Evolutionary conservation across 2,797 vertebrate genomes (phyloP), one percentile per base, ranked within the genome.

Genomic region (Busarellus nigricollis): DNA sequence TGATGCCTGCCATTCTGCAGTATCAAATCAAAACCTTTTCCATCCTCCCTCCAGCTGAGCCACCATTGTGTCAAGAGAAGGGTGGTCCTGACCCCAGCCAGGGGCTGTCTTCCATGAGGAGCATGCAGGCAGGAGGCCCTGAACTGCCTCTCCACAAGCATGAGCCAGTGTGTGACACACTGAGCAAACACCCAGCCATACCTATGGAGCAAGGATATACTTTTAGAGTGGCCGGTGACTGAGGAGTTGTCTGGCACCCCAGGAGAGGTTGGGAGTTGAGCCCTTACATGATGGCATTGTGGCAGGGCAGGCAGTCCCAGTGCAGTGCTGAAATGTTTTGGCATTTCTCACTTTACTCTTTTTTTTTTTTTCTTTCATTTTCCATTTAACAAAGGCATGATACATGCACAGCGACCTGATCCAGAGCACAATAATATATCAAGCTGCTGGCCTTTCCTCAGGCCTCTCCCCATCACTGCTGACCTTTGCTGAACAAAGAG

Each of bases 91-190:
- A 37, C 3, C 24, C 54, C 37, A 37, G 44, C 20, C 54, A 52
- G 37, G 15, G 35, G 12, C n/a, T 47, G 15, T 42, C 10, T 83
- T 17, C 49, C 49, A 14, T 5, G 13, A 42, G 18, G 13, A 63
- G 3, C 13, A 35, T 49, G 58, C 20, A 47, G 49, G 50, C 67
- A 58, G 24, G 33, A 91, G 38, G 44, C 31, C 26, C 44, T 57
- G n/a, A 66, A 52, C 33, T 62, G n/a, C 26, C 26, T 22, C 72
- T 58, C 19, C n/a, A n/a, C 0, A 7, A 18, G 37, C 2, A 1
- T 14, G 31, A 89, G 35, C 63, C 33, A 5, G n/a, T 47, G 26
- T 25, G 7, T 18, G 13, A 38, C 52, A 42, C 38, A 6, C 15
- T 67, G 50, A 57, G 22, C n/a, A 63, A 69, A 47, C 38, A 37